phyloP scores from a whole-genome alignment of 2,888 invertebrate species.

The Clepsis dumicolana region DNA sequence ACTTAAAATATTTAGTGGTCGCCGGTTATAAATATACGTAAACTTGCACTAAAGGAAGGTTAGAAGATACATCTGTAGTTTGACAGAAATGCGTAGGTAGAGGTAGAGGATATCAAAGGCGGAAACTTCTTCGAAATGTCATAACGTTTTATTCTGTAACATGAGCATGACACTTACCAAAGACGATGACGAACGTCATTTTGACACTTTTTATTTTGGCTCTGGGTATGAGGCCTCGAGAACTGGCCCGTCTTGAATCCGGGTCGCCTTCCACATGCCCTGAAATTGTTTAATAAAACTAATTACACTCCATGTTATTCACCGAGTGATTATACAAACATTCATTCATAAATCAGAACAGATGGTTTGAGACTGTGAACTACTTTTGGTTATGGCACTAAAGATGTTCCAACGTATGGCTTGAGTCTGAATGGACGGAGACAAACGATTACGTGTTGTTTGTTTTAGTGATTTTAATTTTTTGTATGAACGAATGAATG shows the following conservation, averaged over 20 bases:
- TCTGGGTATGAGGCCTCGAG: slow-evolving; percentile 96
- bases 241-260: slow-evolving; percentile 92
- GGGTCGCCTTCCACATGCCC: slow-evolving; percentile 82
- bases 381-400: no score
- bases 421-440: no score
- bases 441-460: no score
- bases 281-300: slow-evolving; percentile 53
- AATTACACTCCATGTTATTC: not conserved
- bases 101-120: no score
- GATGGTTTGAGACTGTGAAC: no score
- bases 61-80: not conserved
- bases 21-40: slow-evolving; percentile 44
- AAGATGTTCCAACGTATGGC: no score
- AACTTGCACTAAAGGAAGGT: slow-evolving; percentile 46
- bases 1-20: slow-evolving; percentile 38
- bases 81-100: not conserved
- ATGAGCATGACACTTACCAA: slow-evolving; percentile 87
- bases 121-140: no score
- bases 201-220: slow-evolving; percentile 99
- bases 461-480: no score
- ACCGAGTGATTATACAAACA: no score
- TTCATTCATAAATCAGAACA: no score
- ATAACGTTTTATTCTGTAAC: slow-evolving; percentile 1
- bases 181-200: slow-evolving; percentile 98
- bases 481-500: no score